Evolutionary conservation across 2,113 vertebrate genomes (phyloP).

Genomic region (Perccottus glenii): DNA sequence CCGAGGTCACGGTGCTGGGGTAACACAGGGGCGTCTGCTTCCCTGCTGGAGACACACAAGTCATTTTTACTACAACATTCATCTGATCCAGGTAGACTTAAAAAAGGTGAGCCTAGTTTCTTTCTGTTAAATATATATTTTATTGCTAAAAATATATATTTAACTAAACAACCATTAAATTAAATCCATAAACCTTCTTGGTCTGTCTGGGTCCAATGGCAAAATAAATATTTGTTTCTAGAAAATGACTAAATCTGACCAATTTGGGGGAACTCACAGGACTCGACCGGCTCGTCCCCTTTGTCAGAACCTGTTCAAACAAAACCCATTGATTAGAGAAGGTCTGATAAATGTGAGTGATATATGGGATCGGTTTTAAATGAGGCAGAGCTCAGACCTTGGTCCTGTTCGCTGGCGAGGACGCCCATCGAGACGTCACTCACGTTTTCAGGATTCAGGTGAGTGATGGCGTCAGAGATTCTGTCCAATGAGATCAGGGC

Average conservation of each 20-base stretch:
- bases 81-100: no score
- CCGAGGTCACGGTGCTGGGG: slow-evolving; percentile 92
- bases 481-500: slow-evolving; percentile 97
- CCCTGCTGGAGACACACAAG: slow-evolving; percentile 79
- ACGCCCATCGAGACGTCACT: slow-evolving; percentile 94
- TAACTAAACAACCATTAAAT: no score
- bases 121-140: no score
- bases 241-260: no score
- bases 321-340: background rate
- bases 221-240: no score
- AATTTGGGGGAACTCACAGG: slow-evolving; percentile 83
- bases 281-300: slow-evolving; percentile 93
- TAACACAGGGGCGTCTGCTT: slow-evolving; percentile 94
- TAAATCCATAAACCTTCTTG: no score
- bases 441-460: slow-evolving; percentile 97
- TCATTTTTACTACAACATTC: no score
- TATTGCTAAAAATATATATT: no score
- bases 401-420: slow-evolving; percentile 92
- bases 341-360: no score
- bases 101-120: no score
- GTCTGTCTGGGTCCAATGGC: no score
- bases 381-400: slow-evolving; percentile 80
- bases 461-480: slow-evolving; percentile 96
- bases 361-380: no score
- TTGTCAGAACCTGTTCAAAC: slow-evolving; percentile 87